Conservation (phyloP, 1,140 invertebrate genomes). For the Paraescarpia echinospica region DNA sequence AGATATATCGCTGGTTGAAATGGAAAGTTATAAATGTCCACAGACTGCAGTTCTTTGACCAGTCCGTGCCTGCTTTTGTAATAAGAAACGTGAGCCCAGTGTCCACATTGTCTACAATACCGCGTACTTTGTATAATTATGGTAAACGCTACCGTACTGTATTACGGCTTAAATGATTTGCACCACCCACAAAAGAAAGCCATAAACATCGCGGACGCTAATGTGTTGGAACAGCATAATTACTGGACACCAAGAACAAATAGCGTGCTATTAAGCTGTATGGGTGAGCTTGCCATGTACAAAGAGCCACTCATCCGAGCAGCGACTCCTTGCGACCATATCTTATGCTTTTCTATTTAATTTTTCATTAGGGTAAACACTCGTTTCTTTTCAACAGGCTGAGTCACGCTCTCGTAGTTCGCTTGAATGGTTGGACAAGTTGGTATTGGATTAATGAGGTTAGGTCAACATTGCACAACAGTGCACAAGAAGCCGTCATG, state of each 20-base stretch:
- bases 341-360: not conserved
- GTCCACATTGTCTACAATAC: not conserved
- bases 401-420: too few relatives aligned
- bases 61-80: not conserved
- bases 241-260: not conserved
- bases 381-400: too few relatives aligned
- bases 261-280: not conserved
- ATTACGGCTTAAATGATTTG: not conserved
- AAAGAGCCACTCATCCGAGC: not conserved
- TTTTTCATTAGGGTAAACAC: not conserved
- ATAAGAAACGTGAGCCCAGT: not conserved
- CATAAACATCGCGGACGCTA: not conserved
- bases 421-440: too few relatives aligned
- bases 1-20: not conserved
- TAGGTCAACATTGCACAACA: not conserved
- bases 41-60: not conserved
- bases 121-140: not conserved
- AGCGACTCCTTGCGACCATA: not conserved
- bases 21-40: not conserved
- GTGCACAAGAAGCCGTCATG: not conserved
- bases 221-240: not conserved
- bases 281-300: not conserved
- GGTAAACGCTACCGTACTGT: not conserved
- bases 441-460: not conserved
- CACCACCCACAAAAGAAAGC: not conserved